Percentiles rank a stretch among this genome's conserved stretches.
These are phyloP conservation scores for Pyrrhosoma nymphula DNA, from an alignment of 2,888 invertebrate genomes.

Conservation along the genomic window DNA sequence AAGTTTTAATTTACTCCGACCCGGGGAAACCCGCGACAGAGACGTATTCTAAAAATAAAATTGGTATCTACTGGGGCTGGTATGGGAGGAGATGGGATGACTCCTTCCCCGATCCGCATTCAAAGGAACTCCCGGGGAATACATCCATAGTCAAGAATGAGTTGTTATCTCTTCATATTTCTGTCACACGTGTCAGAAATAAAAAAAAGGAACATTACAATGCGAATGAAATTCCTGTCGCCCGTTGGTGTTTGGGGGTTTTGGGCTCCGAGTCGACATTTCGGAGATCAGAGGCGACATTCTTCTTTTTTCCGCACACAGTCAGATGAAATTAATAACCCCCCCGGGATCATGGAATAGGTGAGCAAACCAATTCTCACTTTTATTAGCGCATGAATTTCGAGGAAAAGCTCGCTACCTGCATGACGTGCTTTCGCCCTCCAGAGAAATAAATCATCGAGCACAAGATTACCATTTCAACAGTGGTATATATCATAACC, in stretches of 20 bases:
- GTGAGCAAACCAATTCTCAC: too few species aligned
- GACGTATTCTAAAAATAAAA: conserved; percentile 45
- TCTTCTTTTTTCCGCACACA: not conserved
- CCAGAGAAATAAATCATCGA: not conserved
- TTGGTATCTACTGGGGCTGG: not conserved
- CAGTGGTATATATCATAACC: too few species aligned
- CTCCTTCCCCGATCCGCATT: not conserved
- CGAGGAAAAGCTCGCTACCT: too few species aligned
- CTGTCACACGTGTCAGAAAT: not conserved
- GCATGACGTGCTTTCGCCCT: not conserved
- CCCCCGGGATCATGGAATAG: not conserved
- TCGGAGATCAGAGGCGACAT: not conserved
- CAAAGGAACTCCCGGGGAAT: not conserved
- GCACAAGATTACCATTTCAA: not conserved
- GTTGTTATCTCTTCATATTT: not conserved
- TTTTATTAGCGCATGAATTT: not conserved
- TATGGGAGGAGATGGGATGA: not conserved
- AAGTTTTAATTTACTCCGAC: conserved; percentile 57
- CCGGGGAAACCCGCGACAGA: not conserved
- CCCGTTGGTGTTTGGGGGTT: not conserved
- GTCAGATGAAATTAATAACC: not conserved
- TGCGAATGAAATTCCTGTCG: not conserved
- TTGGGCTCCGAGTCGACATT: not conserved
- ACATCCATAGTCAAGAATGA: not conserved
- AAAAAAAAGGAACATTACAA: not conserved